Conservation (phyloP, 2,888 invertebrate species). For the Hyppa rectilinea region DNA sequence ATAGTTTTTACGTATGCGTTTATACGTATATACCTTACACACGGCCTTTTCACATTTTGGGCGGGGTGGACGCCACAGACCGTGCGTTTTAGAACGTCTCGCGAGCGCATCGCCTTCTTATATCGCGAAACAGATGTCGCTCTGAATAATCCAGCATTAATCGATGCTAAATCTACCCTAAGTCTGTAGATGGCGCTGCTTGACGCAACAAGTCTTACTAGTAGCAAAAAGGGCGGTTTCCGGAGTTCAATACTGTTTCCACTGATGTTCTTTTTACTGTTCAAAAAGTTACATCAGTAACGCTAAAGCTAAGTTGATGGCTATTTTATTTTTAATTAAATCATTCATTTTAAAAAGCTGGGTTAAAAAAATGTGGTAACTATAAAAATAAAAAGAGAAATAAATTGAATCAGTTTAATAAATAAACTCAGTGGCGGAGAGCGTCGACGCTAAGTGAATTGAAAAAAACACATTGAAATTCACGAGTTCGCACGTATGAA, state of each 20-base stretch:
- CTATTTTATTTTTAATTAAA: not conserved
- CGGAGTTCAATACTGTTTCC: not conserved
- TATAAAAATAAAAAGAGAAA: constrained; percentile 13
- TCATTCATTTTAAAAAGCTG: not conserved
- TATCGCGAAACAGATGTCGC: too few species aligned
- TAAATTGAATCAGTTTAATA: constrained; percentile 46
- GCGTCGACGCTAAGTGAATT: constrained; percentile 57
- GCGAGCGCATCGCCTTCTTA: too few species aligned
- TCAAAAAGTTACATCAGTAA: not conserved
- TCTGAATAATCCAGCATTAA: too few species aligned
- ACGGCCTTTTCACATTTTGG: too few species aligned
- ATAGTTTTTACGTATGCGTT: too few species aligned
- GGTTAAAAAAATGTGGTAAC: not conserved
- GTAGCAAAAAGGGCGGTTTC: not conserved
- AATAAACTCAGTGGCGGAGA: constrained; percentile 51
- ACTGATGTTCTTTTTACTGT: not conserved
- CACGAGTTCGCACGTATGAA: constrained; percentile 51
- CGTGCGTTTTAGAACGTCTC: too few species aligned
- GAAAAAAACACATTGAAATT: constrained; percentile 62
- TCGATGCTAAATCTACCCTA: too few species aligned
- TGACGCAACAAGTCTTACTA: too few species aligned
- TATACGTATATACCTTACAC: too few species aligned
- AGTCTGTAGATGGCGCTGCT: too few species aligned
- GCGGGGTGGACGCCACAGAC: too few species aligned
- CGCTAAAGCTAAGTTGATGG: not conserved